Evolutionary conservation across 1,140 invertebrate genomes (phyloP).

Genomic region (Sarcophaga peregrina): DNA sequence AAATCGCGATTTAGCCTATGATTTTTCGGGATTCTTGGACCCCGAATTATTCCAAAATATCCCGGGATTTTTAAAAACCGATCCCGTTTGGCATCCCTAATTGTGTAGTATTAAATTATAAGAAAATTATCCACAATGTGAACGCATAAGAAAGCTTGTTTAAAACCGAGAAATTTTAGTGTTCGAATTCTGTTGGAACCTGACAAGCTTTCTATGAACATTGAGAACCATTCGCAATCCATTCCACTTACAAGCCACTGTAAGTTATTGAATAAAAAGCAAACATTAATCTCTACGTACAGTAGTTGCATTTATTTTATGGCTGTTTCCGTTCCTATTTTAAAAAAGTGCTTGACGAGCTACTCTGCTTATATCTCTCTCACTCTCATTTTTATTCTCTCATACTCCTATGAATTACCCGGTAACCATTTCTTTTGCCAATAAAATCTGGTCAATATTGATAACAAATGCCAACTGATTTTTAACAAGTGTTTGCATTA

Average conservation of each 20-base stretch:
- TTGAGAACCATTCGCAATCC: too few species aligned
- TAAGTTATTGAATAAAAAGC: not conserved
- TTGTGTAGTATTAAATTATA: too few species aligned
- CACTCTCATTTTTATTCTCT: not conserved
- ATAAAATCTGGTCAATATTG: conserved; percentile 28
- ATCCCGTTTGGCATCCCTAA: too few species aligned
- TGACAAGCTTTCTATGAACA: too few species aligned
- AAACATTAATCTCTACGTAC: conserved; percentile 30
- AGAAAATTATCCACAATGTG: too few species aligned
- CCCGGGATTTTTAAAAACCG: too few species aligned
- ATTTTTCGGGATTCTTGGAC: too few species aligned
- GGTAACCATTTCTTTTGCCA: conserved; percentile 10
- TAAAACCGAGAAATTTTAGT: too few species aligned
- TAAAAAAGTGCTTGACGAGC: conserved; percentile 7
- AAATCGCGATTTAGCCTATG: too few species aligned
- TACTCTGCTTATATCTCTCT: not conserved
- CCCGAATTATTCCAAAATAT: too few species aligned
- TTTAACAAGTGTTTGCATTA: conserved; percentile 38
- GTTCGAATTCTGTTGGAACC: too few species aligned
- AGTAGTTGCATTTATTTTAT: not conserved
- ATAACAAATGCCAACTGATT: conserved; percentile 29
- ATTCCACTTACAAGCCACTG: not conserved
- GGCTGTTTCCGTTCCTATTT: not conserved
- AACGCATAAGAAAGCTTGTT: too few species aligned
- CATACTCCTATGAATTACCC: not conserved